phyloP scores from a whole-genome alignment of 2,888 invertebrate genomes.

The Pandemis cinnamomeana region DNA sequence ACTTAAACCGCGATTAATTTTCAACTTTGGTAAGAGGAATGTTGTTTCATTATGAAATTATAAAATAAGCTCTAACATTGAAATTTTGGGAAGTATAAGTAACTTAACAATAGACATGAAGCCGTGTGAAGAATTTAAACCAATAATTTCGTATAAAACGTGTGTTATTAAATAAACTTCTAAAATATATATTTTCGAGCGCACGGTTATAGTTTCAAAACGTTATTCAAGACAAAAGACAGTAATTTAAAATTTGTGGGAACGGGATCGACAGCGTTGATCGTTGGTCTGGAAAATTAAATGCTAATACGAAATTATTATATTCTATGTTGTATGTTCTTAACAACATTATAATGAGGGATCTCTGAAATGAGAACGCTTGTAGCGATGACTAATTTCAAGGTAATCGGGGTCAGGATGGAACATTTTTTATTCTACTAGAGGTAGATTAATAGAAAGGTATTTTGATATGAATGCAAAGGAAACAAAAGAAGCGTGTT shows the following conservation, averaged over 20 bases:
- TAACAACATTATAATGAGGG: slow-evolving; percentile 80
- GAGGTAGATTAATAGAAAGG: slow-evolving; percentile 18
- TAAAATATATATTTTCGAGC: slow-evolving; percentile 29
- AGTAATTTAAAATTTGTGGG: slow-evolving; percentile 65
- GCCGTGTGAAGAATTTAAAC: slow-evolving; percentile 33
- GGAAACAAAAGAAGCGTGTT: background rate
- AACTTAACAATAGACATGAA: slow-evolving; percentile 24
- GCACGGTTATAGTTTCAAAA: slow-evolving; percentile 33
- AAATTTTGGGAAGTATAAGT: background rate
- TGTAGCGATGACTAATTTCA: slow-evolving; percentile 74
- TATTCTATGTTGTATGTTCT: slow-evolving; percentile 71
- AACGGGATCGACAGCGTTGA: slow-evolving; percentile 63
- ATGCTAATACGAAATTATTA: slow-evolving; percentile 82
- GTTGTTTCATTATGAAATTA: background rate
- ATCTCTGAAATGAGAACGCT: slow-evolving; percentile 74
- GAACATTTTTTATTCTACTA: slow-evolving; percentile 25
- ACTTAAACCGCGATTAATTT: too few species aligned
- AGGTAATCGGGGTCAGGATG: slow-evolving; percentile 51
- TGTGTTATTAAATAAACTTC: slow-evolving; percentile 36
- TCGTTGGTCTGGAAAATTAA: slow-evolving; percentile 80
- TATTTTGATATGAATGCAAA: slow-evolving; percentile 12
- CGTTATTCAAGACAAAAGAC: slow-evolving; percentile 53
- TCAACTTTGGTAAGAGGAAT: background rate
- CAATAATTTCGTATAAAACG: slow-evolving; percentile 22
- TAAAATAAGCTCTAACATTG: background rate